Conservation (phyloP, 23 tunicate genomes). For the Ciona savignyi region DNA sequence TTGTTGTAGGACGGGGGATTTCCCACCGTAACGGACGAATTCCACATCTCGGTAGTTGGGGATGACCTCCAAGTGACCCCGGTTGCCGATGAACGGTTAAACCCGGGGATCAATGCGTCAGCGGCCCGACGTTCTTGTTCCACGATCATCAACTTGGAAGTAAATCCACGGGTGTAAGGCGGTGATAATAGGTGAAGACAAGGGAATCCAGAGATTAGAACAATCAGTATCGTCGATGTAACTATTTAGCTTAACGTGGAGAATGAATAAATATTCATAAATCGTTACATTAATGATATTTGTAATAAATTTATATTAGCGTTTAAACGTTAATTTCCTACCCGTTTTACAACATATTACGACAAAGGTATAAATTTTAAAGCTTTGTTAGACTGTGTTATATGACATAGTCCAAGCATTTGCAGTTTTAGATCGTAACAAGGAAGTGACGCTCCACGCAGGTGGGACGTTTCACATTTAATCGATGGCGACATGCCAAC, state of each 20-base stretch:
- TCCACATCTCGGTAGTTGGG: conserved; percentile 17
- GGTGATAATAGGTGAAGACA: background rate
- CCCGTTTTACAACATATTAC: no score
- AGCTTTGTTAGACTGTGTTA: no score
- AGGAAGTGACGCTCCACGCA: background rate
- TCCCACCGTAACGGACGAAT: conserved; percentile 11
- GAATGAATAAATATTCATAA: no score
- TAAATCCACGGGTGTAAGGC: background rate
- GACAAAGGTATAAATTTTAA: no score
- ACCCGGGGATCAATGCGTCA: background rate
- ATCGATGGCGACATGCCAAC: background rate
- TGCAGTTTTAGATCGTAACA: no score
- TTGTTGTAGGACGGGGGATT: conserved; percentile 1
- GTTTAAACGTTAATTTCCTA: no score
- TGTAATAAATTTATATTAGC: no score
- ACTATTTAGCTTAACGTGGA: no score
- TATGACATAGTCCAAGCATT: no score
- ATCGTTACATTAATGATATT: no score
- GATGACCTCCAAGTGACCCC: background rate
- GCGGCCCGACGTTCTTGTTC: background rate
- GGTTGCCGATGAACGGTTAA: background rate
- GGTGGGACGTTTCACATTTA: background rate
- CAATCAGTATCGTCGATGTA: no score
- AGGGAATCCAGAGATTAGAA: no score
- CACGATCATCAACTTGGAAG: background rate